Base-by-base conservation (phyloP, 2,113 vertebrate genomes). In the Morphnarchus princeps region DNA sequence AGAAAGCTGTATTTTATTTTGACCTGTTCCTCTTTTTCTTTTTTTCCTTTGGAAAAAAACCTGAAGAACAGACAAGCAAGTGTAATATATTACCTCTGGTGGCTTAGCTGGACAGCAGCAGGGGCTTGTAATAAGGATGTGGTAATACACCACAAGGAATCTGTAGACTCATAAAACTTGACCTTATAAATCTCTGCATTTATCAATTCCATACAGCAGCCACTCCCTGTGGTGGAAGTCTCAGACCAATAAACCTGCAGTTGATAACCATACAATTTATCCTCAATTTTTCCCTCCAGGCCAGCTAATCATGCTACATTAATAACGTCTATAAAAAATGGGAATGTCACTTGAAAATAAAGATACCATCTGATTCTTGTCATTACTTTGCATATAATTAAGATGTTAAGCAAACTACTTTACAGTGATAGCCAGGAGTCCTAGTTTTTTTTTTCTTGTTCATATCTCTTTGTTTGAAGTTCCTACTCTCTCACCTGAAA, bases 151-250 rank as follows among this genome's bases (percentile, higher is more conserved):
- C 97, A 93, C 95, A 97, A 97, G 96, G 97, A 98, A 98, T 97
- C 98, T 95, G 97, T 94, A 98, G 98, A 97, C 98, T 98, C 98
- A 87, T 98, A 99, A 99, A 99, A 96, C 97, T 85, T 98, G 97
- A 98, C 98, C 98, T 98, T 98, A 98, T 99, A 99, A 99, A 99
- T 99, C 98, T 98, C 98, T 71, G 45, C 25, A 96, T 98, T 99
- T 98, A 99, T 99, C 98, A 98, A 90, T 98, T 98, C 98, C 98
- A 98, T 95, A 91, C 98, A 98, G 98, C 98, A 98, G 98, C 98
- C 98, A 96, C 98, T 98, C 98, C 98, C 98, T 79, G 90, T 80
- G 74, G 97, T 95, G 97, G 98, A 96, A 96, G 96, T 91, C 95
- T 92, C 96, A 93, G 98, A 94, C 98, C 94, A 97, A 97, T 96